Percentiles rank a stretch among this genome's conserved stretches.
Evolutionary conservation across 2,888 invertebrate genomes (phyloP).

Genomic region (Tanypteryx hageni): DNA sequence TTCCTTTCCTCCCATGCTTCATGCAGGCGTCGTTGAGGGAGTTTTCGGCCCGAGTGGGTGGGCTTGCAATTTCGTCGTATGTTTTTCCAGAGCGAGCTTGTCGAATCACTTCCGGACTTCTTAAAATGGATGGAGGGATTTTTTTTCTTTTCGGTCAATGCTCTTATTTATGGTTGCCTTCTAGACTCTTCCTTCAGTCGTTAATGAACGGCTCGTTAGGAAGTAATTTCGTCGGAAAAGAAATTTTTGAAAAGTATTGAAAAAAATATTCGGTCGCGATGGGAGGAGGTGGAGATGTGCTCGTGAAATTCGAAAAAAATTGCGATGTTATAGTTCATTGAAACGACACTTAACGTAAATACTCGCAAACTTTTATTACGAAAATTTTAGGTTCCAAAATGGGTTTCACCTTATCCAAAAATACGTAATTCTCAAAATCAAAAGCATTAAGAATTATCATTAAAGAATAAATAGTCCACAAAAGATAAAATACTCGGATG

Average conservation of each 20-base stretch:
- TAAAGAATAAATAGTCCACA: no score
- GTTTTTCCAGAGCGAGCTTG: not conserved
- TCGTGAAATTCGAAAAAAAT: not conserved
- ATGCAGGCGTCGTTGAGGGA: not conserved
- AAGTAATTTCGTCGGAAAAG: not conserved
- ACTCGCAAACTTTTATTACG: no score
- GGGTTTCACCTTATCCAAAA: no score
- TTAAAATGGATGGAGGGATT: conserved; percentile 8
- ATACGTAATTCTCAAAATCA: no score
- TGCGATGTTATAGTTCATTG: no score
- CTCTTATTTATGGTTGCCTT: not conserved
- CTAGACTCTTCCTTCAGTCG: not conserved
- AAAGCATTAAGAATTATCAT: no score
- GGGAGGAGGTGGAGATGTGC: not conserved
- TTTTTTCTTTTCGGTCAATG: not conserved
- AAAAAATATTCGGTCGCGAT: not conserved
- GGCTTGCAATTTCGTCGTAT: not conserved
- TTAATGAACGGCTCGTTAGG: not conserved
- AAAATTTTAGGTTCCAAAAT: no score
- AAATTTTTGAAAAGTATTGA: not conserved
- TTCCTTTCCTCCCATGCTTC: not conserved
- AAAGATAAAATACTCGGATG: no score
- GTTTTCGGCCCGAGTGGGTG: not conserved
- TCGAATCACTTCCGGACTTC: not conserved
- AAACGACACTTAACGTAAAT: no score